Conservation (phyloP, 2,797 vertebrate species). For the Chelon auratus region DNA sequence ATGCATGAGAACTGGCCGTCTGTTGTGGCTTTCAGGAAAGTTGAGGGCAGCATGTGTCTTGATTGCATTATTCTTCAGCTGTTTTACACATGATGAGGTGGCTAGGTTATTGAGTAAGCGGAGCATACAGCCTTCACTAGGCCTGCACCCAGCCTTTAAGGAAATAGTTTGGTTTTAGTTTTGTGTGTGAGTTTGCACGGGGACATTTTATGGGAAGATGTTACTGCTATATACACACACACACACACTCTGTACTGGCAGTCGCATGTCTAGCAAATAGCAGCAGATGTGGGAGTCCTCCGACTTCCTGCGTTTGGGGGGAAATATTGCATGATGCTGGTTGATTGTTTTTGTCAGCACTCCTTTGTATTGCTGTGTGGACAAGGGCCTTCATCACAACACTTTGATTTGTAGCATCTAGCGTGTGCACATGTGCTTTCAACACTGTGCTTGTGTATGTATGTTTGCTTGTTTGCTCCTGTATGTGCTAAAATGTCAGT, state of each 20-base stretch:
- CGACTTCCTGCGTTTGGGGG: constrained; percentile 46
- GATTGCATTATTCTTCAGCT: constrained; percentile 29
- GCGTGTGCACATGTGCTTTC: not conserved
- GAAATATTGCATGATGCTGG: constrained; percentile 17
- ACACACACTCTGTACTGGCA: constrained; percentile 17
- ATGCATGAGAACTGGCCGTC: constrained; percentile 11
- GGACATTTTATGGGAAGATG: constrained; percentile 34
- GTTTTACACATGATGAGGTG: constrained; percentile 20
- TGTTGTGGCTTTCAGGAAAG: constrained; percentile 23
- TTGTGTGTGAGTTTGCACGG: constrained; percentile 43
- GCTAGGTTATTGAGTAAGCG: constrained; percentile 33
- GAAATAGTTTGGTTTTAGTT: not conserved
- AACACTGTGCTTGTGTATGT: not conserved
- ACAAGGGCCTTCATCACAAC: not conserved
- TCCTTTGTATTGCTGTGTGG: constrained; percentile 1
- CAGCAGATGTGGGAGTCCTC: constrained; percentile 51
- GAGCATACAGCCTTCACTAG: constrained; percentile 23
- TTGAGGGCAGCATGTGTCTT: constrained; percentile 12
- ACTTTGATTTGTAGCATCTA: not conserved
- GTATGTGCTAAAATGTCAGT: constrained; percentile 17
- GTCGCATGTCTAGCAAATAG: constrained; percentile 41
- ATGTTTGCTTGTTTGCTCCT: constrained; percentile 25
- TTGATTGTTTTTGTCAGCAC: constrained; percentile 16
- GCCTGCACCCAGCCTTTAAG: constrained; percentile 21
- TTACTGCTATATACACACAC: constrained; percentile 28